Percentiles rank a stretch among this genome's conserved stretches.
Evolutionary conservation across 2,113 vertebrate species (phyloP).

Genomic region (Phainopepla nitens): DNA sequence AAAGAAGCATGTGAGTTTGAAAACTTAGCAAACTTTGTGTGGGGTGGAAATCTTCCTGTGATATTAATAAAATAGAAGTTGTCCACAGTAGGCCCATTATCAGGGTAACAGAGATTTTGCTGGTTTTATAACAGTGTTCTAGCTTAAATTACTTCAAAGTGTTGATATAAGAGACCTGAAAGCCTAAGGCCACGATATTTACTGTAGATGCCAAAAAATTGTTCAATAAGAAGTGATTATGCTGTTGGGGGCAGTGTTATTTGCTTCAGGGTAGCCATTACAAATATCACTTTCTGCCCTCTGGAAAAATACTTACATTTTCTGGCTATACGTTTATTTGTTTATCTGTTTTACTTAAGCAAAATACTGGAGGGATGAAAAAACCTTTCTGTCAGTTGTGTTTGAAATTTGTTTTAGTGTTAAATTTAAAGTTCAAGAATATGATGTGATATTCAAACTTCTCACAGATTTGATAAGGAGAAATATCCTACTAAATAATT

Average conservation of each 20-base stretch:
- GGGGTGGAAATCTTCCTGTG: not conserved
- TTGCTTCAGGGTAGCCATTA: not conserved
- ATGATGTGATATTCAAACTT: not conserved
- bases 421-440: not conserved
- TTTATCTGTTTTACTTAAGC: not conserved
- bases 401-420: not conserved
- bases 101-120: not conserved
- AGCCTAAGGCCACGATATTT: not conserved
- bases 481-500: not conserved
- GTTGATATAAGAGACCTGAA: not conserved
- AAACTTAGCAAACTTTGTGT: not conserved
- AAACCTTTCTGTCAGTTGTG: not conserved
- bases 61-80: not conserved
- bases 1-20: not conserved
- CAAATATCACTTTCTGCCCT: not conserved
- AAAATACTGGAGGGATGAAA: not conserved
- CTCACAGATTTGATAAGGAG: not conserved
- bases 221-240: not conserved
- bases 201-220: not conserved
- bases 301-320: not conserved
- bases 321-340: accelerated
- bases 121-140: not conserved
- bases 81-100: not conserved
- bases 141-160: not conserved
- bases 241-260: accelerated